Percentiles rank a stretch among this genome's conserved stretches.
phyloP scores from a whole-genome alignment of 2,888 invertebrate genomes.

The Erebia aethiops region DNA sequence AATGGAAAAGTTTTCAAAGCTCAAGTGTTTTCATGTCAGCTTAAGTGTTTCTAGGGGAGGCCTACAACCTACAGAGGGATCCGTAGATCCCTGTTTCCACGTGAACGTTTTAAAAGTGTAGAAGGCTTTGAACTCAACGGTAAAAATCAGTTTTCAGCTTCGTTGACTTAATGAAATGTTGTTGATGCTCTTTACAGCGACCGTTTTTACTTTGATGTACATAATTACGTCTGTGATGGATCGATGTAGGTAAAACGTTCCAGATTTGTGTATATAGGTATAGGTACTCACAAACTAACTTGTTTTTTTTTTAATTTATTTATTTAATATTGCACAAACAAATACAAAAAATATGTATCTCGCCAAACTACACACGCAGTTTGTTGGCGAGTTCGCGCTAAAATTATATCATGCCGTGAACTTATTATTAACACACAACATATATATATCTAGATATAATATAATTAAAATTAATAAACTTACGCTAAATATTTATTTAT shows the following conservation, averaged over 20 bases:
- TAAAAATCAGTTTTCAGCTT: constrained; percentile 56
- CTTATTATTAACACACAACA: too few relatives aligned
- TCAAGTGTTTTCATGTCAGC: constrained; percentile 8
- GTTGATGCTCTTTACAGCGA: constrained; percentile 38
- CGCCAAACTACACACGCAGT: too few relatives aligned
- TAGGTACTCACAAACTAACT: too few relatives aligned
- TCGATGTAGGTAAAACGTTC: background rate
- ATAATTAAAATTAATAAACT: too few relatives aligned
- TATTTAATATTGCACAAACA: too few relatives aligned
- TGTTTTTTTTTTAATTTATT: too few relatives aligned
- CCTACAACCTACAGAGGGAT: constrained; percentile 7
- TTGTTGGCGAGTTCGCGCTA: too few relatives aligned
- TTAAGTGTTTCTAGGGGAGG: constrained; percentile 6
- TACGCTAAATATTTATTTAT: too few relatives aligned
- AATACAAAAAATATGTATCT: too few relatives aligned
- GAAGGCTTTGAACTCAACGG: constrained; percentile 54
- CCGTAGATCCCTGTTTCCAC: constrained; percentile 46
- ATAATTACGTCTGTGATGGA: background rate
- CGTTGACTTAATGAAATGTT: constrained; percentile 60
- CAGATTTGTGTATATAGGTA: background rate
- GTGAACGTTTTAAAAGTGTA: constrained; percentile 55
- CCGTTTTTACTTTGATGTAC: constrained; percentile 40
- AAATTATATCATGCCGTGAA: too few relatives aligned
- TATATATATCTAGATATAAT: too few relatives aligned
- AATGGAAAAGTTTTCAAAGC: background rate